phyloP scores from a whole-genome alignment of 2,888 invertebrate genomes.

The Tenthredo notha region DNA sequence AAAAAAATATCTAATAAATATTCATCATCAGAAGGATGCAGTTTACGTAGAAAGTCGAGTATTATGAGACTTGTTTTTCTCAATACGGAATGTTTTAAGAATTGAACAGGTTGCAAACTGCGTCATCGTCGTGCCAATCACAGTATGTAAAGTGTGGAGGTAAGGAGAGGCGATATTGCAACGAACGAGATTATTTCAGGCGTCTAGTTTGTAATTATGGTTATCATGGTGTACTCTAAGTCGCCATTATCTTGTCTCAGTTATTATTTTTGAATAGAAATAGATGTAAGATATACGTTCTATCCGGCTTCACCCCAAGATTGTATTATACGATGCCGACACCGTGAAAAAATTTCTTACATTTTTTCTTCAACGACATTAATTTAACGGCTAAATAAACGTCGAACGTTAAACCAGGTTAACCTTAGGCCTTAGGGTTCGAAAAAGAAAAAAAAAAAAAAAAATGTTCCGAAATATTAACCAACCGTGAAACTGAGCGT shows the following conservation, averaged over 20 bases:
- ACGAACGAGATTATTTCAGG: constrained; percentile 5
- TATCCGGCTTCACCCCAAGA: background rate
- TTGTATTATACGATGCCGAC: background rate
- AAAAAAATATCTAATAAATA: constrained; percentile 14
- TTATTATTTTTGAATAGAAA: background rate
- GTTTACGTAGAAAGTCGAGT: constrained; percentile 13
- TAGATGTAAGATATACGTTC: background rate
- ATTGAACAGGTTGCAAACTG: background rate
- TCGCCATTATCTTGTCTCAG: constrained; percentile 24
- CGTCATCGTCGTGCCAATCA: background rate
- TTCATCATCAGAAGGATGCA: background rate
- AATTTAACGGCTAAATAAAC: background rate
- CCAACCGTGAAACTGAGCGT: constrained; percentile 6
- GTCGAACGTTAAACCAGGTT: background rate
- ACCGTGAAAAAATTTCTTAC: background rate
- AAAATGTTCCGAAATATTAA: constrained; percentile 30
- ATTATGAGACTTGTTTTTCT: constrained; percentile 16
- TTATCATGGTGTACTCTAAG: background rate
- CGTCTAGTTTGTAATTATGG: constrained; percentile 27
- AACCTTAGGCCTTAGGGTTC: background rate
- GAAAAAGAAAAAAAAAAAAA: no score
- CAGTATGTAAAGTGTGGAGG: constrained; percentile 20
- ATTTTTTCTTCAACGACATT: background rate
- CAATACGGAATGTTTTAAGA: constrained; percentile 1
- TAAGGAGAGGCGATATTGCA: constrained; percentile 25